Conservation (phyloP, 1,140 invertebrate species). For the Frieseomelitta varia region DNA sequence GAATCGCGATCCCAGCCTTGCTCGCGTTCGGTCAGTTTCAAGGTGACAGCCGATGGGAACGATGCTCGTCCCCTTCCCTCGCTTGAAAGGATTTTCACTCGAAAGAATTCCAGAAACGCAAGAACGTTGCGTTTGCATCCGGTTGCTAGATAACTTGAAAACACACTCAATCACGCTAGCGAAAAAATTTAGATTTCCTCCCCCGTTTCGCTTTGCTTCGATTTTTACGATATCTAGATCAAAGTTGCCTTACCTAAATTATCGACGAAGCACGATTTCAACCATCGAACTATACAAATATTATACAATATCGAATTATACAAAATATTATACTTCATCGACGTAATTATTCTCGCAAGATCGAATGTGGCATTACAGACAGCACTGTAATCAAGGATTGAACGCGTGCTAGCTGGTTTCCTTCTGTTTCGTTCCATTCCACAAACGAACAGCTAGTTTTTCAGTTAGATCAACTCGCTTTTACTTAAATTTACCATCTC, state of each 20-base stretch:
- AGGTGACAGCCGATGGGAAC: constrained; percentile 32
- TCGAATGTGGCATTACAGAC: constrained; percentile 1
- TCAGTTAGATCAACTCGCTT: background rate
- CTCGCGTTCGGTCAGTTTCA: constrained; percentile 63
- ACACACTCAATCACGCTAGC: too few species aligned
- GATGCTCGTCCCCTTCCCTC: background rate
- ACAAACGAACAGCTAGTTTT: constrained; percentile 2
- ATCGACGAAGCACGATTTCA: background rate
- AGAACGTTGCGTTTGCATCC: too few species aligned
- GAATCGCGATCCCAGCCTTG: constrained; percentile 56
- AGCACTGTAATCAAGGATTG: constrained; percentile 17
- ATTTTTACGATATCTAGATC: too few species aligned
- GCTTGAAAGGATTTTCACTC: background rate
- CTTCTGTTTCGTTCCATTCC: constrained; percentile 24
- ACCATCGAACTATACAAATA: background rate
- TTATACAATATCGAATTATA: too few species aligned
- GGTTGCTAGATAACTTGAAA: background rate
- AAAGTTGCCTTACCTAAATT: too few species aligned
- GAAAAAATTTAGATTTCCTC: too few species aligned
- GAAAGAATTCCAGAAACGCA: background rate
- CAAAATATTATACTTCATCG: constrained; percentile 70
- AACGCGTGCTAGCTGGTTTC: constrained; percentile 13
- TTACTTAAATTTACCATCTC: background rate
- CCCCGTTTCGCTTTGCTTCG: too few species aligned
- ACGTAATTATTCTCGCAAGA: constrained; percentile 13